Evolutionary conservation across 2,113 vertebrate genomes (phyloP), one percentile per base, ranked within the genome.

Genomic region (Ciconia boyciana): DNA sequence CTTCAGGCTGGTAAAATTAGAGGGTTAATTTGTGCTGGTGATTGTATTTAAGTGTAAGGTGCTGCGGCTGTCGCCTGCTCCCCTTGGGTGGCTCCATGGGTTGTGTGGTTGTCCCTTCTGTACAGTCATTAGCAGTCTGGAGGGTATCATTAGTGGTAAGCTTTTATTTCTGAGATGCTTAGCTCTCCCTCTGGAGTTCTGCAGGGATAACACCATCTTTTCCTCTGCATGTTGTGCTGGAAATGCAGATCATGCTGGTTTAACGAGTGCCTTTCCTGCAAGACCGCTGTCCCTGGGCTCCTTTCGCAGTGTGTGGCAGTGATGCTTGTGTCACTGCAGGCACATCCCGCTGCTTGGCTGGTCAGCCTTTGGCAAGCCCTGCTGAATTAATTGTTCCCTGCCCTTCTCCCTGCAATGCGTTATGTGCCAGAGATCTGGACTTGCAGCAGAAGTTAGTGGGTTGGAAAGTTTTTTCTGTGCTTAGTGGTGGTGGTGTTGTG

Each of bases 301-400:
- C 74, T 82, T 17, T 32, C 2, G 0, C 57, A 18, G 74, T 5
- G 9, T 5, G 39, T 54, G 70, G 60, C 88, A 64, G 61, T 8
- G 57, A 7, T 52, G 34, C 18, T 18, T 22, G 22, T 71, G 77
- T 69, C 91, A 20, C 71, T 62, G 77, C 57, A 43, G 74, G 69
- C 49, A 61, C 1, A 0, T 58, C 66, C 61, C 4, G 2, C 17
- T 0, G 4, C 39, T 25, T 68, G 28, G 32, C 51, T 13, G 1
- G 14, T 66, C 75, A 69, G 68, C 77, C n/a, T 89, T 51, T 78
- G 70, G 64, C 70, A 78, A 49, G 55, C 36, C 36, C 43, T 85
- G 69, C 49, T 70, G 54, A 66, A 44, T 58, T 44, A 2, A 13
- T 18, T 77, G 48, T 3, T 49, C 80, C 39, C 13, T 48, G 52